A percentile compares a stretch with the other conserved stretches of the same genome.
phyloP scores from a whole-genome alignment of 2,888 invertebrate species.

The Cephus rjabovi region DNA sequence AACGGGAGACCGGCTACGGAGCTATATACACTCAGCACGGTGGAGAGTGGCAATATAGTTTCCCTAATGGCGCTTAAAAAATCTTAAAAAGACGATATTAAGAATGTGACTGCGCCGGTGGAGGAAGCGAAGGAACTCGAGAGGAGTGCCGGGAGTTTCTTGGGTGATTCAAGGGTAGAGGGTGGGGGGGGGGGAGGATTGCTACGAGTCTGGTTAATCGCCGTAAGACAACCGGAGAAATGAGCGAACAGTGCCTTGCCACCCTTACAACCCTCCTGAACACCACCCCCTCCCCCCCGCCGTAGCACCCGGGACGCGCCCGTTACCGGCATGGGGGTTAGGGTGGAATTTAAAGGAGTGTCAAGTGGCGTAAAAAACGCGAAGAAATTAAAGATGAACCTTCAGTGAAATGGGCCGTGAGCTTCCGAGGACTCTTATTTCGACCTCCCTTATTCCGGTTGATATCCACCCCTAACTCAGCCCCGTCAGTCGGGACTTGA shows the following conservation, averaged over 20 bases:
- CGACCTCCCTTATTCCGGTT: conserved; percentile 4
- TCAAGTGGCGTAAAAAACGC: conserved; percentile 61
- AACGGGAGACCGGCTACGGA: not conserved
- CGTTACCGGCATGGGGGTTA: conserved; percentile 16
- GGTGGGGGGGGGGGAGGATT: conserved; percentile 23
- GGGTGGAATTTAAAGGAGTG: conserved; percentile 63
- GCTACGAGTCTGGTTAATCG: conserved; percentile 63
- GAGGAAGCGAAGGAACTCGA: conserved; percentile 42
- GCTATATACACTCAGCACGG: conserved; percentile 19
- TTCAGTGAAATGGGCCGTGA: conserved; percentile 65
- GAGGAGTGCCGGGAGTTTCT: not conserved
- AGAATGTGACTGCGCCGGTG: conserved; percentile 62
- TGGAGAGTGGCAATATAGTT: conserved; percentile 64
- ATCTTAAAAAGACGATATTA: conserved; percentile 66
- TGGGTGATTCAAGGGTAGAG: not conserved
- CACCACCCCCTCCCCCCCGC: too few relatives aligned
- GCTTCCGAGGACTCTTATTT: conserved; percentile 56
- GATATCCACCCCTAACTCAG: not conserved
- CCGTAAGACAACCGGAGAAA: conserved; percentile 67
- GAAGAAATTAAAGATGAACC: conserved; percentile 67
- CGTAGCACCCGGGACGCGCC: too few relatives aligned
- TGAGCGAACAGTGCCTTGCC: conserved; percentile 59
- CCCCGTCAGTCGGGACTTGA: not conserved
- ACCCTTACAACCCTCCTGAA: too few relatives aligned
- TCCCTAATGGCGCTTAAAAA: conserved; percentile 66